A percentile compares a stretch with the other conserved stretches of the same genome.
These are phyloP conservation scores for Drosophila aff. DNA, from an alignment of 1,140 invertebrate species.

Conservation along the genomic window DNA sequence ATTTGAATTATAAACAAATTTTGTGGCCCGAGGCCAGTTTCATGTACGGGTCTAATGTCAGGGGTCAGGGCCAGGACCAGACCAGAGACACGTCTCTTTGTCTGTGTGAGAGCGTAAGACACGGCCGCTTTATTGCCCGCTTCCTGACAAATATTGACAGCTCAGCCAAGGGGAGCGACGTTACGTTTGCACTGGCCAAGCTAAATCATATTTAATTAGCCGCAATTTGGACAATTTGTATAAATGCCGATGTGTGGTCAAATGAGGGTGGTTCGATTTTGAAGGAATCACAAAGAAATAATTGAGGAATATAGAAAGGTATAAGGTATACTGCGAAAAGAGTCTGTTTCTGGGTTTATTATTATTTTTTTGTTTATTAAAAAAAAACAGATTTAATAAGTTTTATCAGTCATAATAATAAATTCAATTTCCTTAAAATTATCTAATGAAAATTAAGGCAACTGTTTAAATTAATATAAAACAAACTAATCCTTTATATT, in stretches of 20 bases:
- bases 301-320: not conserved
- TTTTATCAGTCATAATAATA: too few species aligned
- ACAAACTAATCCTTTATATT: not conserved
- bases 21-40: conserved; percentile 64
- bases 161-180: conserved; percentile 40
- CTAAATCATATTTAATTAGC: conserved; percentile 73
- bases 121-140: conserved; percentile 27
- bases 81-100: conserved; percentile 13
- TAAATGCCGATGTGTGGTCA: conserved; percentile 19
- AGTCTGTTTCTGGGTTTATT: not conserved
- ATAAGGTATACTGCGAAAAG: too few species aligned
- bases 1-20: conserved; percentile 82
- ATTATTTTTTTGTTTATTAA: too few species aligned
- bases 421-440: too few species aligned
- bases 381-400: not conserved
- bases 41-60: conserved; percentile 64
- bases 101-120: conserved; percentile 48
- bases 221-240: conserved; percentile 57
- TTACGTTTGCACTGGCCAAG: conserved; percentile 32
- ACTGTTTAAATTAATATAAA: not conserved
- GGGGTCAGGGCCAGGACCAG: conserved; percentile 63
- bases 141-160: conserved; percentile 61
- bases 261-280: not conserved
- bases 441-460: too few species aligned
- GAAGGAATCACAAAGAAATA: not conserved